A percentile compares a stretch with the other conserved stretches of the same genome.
phyloP scores from a whole-genome alignment of 2,113 vertebrate species.

The Cheirogaleus medius region DNA sequence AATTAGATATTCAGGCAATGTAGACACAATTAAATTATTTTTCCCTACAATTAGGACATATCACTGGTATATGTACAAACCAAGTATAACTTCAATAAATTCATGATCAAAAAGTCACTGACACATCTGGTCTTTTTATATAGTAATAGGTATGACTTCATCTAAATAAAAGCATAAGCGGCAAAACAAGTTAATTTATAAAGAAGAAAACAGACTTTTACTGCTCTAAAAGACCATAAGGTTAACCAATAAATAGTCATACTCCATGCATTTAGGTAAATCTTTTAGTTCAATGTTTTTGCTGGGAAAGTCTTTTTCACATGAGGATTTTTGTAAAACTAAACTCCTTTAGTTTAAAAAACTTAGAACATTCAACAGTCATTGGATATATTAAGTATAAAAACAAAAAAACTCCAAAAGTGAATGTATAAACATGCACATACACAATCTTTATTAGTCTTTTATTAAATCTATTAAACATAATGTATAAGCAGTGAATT shows the following conservation, averaged over 20 bases:
- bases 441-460: background rate
- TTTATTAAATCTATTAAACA: conserved; percentile 26
- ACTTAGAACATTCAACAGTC: background rate
- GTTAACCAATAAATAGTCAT: background rate
- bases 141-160: background rate
- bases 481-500: background rate
- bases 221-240: background rate
- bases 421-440: background rate
- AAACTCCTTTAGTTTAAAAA: background rate
- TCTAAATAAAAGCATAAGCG: background rate
- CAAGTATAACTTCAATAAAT: background rate
- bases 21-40: background rate
- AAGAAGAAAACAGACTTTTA: background rate
- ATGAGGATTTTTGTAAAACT: background rate
- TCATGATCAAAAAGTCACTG: background rate
- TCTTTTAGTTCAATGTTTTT: background rate
- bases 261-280: too few relatives aligned
- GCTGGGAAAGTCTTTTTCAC: background rate
- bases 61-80: background rate
- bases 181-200: background rate
- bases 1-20: background rate
- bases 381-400: background rate
- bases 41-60: background rate
- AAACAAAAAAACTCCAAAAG: background rate
- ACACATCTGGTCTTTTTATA: background rate